Percentiles rank a stretch among this genome's conserved stretches.
These are phyloP conservation scores for Andricus curvator DNA, from an alignment of 2,888 invertebrate genomes.

Conservation along the genomic window DNA sequence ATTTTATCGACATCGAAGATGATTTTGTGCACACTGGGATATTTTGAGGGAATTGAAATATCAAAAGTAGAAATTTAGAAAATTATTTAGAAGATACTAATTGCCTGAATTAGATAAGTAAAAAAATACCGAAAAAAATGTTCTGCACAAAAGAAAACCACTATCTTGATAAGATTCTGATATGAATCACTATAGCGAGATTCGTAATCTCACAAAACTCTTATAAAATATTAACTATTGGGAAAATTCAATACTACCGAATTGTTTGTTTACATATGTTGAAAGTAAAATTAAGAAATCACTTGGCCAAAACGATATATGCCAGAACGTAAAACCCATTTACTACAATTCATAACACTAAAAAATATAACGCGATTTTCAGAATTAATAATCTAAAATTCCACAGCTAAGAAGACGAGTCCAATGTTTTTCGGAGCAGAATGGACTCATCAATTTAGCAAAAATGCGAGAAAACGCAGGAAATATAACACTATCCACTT, in stretches of 20 bases:
- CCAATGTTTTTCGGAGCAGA: slow-evolving; percentile 1
- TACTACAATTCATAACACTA: background rate
- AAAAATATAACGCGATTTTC: background rate
- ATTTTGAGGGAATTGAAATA: too few relatives aligned
- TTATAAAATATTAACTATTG: background rate
- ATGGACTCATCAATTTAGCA: background rate
- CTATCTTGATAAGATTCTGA: background rate
- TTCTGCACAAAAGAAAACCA: background rate
- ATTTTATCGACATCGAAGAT: too few relatives aligned
- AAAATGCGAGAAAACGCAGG: background rate
- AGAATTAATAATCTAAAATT: background rate
- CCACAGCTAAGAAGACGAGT: slow-evolving; percentile 3
- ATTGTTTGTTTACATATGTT: background rate
- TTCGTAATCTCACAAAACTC: background rate
- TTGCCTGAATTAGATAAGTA: too few relatives aligned
- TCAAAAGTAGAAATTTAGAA: too few relatives aligned
- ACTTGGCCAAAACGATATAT: background rate
- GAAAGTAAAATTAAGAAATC: background rate
- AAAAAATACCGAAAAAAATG: background rate
- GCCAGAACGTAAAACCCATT: background rate
- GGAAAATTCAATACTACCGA: background rate
- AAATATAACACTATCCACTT: background rate
- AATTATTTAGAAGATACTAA: too few relatives aligned
- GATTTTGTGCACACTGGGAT: too few relatives aligned
- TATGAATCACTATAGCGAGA: background rate